phyloP scores from a whole-genome alignment of 2,888 invertebrate genomes.

The Hipparchia sbordonii region DNA sequence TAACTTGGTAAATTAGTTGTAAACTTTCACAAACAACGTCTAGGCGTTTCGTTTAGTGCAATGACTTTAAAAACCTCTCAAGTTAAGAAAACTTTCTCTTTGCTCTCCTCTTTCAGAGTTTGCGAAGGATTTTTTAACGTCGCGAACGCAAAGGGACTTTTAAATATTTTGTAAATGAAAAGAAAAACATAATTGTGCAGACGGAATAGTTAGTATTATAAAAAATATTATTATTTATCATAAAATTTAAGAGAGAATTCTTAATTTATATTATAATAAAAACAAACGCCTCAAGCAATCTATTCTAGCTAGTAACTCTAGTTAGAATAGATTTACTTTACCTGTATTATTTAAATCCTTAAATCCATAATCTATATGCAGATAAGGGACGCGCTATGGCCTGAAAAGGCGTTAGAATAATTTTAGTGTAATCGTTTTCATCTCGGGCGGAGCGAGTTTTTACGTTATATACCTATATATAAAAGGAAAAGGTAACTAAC shows the following conservation, averaged over 20 bases:
- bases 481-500: too few species aligned
- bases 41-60: constrained; percentile 26
- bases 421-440: constrained; percentile 46
- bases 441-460: constrained; percentile 1
- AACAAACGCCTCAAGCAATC: too few species aligned
- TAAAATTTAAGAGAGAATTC: too few species aligned
- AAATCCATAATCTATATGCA: constrained; percentile 75
- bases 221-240: too few species aligned
- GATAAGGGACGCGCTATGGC: constrained; percentile 53
- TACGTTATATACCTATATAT: too few species aligned
- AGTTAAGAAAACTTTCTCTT: constrained; percentile 8
- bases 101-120: constrained; percentile 6
- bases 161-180: neutral
- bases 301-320: neutral
- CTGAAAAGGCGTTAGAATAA: constrained; percentile 45
- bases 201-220: too few species aligned
- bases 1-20: constrained; percentile 13
- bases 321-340: constrained; percentile 15
- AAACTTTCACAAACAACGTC: neutral
- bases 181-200: neutral
- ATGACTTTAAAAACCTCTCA: constrained; percentile 24
- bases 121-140: neutral
- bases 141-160: neutral
- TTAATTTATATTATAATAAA: too few species aligned
- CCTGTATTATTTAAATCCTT: constrained; percentile 65